Evolutionary conservation across 2,888 invertebrate genomes (phyloP).

Genomic region (Dexiosoma caninum): DNA sequence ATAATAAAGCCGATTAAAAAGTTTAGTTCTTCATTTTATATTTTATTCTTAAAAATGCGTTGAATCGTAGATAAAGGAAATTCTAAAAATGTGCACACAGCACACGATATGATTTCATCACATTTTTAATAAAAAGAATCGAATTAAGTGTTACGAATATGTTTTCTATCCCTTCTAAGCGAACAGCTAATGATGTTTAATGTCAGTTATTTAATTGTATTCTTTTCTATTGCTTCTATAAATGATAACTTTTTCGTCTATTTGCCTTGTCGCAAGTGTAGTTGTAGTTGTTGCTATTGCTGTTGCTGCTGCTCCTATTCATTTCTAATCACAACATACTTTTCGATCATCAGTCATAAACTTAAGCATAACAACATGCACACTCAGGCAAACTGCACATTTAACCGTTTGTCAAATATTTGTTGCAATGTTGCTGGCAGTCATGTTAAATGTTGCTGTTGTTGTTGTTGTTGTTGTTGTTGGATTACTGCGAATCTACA

Average conservation of each 20-base stretch:
- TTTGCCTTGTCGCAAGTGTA: not conserved
- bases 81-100: no score
- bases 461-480: no score
- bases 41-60: no score
- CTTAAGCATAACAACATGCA: conserved; percentile 54
- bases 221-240: not conserved
- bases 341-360: conserved; percentile 62
- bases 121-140: no score
- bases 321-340: conserved; percentile 61
- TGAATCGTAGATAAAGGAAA: no score
- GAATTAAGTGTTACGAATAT: no score
- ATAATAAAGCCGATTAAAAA: no score
- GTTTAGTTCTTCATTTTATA: no score
- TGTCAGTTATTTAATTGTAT: not conserved
- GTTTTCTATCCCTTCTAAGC: no score
- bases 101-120: no score
- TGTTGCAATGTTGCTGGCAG: conserved; percentile 7
- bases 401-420: not conserved
- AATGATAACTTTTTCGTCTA: not conserved
- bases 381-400: not conserved
- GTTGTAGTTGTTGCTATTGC: conserved; percentile 14
- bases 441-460: conserved; percentile 19
- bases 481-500: conserved; percentile 2
- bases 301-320: conserved; percentile 9
- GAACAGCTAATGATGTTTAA: conserved; percentile 52